Base-by-base conservation (phyloP, 1,140 invertebrate species). In the Globodera ellingtonae region DNA sequence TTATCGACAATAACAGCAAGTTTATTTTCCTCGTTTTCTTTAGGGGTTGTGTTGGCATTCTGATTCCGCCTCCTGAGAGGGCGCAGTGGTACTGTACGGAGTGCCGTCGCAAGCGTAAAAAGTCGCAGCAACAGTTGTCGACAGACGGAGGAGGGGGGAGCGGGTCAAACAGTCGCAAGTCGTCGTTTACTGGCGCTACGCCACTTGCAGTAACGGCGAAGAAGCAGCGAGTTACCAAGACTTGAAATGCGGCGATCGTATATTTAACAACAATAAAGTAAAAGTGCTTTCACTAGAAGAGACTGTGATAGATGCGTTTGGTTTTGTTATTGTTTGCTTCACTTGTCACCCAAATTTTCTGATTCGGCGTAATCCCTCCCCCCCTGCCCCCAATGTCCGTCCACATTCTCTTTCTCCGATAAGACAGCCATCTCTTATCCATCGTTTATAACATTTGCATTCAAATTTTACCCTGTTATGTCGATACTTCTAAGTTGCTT, bases 11-110 rank as follows among this genome's bases (percentile, higher is more conserved):
- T 3, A 6, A 9, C 65, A 15, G 18, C 24, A 73, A 75, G 62
- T 5, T 24, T 24, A 0, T 24, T 24, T 24, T 24, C 3, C 18
- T 1, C 7, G 4, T 21, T 21, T 24, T 7, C 5, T 48, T 77
- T 67, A 77, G 75, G 75, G 65, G 56, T 24, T 86, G 84, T 56
- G 84, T 86, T 44, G 84, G 84, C 15, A 81, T 86, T 59, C 46
- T 85, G 44, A 80, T 72, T 24, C 62, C 80, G 4, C 84, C 84
- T 6, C 62, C 79, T n/a, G 85, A 87, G 24, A 78, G 87, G 50
- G 44, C 21, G 35, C 67, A 73, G 10, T 86, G 84, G 84, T 86
- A 47, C 59, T 86, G 84, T 69, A 69, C 46, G 24, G 69, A 78
- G 48, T 85, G 84, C 65, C 35, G 24, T 21, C 72, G 72, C 56